Base-by-base conservation (phyloP, 2,797 vertebrate species). In the Mergus octosetaceus region DNA sequence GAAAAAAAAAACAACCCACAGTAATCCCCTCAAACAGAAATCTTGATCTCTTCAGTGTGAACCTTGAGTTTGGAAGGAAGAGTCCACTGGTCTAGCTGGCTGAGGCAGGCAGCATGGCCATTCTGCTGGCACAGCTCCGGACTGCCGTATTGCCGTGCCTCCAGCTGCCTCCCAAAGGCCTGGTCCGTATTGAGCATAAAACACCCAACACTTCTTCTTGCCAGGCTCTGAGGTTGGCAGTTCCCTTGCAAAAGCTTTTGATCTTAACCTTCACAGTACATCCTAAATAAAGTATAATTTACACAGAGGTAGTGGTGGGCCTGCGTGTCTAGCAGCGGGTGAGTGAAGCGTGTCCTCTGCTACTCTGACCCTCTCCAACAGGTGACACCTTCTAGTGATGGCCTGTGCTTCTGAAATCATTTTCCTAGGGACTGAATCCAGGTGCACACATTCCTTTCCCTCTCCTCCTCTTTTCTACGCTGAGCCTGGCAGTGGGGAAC, bases 121-220 rank as follows among this genome's bases (percentile, higher is more conserved):
- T 9, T 45, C 45, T 32, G 28, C 13, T 60, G 49, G 43, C 89
- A 71, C 38, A 62, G 34, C 69, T 85, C 30, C 69, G 30, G 45
- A 53, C 72, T 61, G 47, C n/a, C 86, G 47, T 45, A 76, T 83
- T 95, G 72, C 72, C 82, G 80, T 80, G 89, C 94, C 81, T 75
- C 85, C 39, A 2, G 41, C 81, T 92, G 87, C 71, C 36, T 90
- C 65, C 84, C 51, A 36, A 90, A 95, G 45, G 34, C 72, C 75
- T 87, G 51, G 20, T 20, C 90, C 10, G 32, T 58, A 89, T 62
- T 95, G 80, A 95, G 87, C 27, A 75, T 62, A n/a, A 85, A 95
- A 92, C 68, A 74, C 2, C n/a, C 75, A 38, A 27, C 39, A 41
- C 12, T 78, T 93, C 51, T 89, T 89, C 91, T 89, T 71, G 45